Conservation (phyloP, 2,888 invertebrate genomes). For the Gastrophysa polygoni region DNA sequence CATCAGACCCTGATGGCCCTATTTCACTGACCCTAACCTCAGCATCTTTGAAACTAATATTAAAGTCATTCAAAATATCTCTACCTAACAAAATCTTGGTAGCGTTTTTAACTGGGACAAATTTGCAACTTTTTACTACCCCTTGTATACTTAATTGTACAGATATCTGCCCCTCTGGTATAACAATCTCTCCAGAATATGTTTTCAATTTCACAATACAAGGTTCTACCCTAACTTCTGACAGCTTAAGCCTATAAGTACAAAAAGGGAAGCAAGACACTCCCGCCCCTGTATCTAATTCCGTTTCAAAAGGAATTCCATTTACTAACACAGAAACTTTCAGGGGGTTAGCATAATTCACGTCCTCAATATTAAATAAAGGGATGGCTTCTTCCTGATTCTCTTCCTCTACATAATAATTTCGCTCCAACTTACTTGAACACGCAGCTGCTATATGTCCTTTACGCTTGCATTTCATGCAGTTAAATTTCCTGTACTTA, state of each 20-base stretch:
- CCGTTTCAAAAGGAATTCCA: conserved; percentile 2
- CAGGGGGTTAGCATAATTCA: not conserved
- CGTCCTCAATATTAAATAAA: conserved; percentile 2
- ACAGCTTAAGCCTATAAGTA: conserved; percentile 1
- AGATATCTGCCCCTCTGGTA: no score
- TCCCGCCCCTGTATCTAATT: conserved; percentile 18
- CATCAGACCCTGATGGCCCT: not conserved
- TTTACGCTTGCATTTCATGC: conserved; percentile 7
- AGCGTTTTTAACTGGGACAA: no score
- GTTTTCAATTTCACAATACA: conserved; percentile 5
- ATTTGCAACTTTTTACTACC: no score
- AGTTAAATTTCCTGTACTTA: conserved; percentile 11
- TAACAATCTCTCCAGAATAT: conserved; percentile 5
- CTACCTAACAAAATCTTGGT: no score
- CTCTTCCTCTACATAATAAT: not conserved
- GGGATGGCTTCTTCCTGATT: not conserved
- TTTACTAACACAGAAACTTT: conserved; percentile 4
- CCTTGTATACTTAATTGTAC: no score
- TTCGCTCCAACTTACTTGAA: not conserved
- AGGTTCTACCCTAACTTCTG: not conserved
- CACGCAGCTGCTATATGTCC: not conserved
- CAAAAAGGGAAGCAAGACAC: conserved; percentile 15
- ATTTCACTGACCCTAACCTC: not conserved
- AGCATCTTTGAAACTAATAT: not conserved
- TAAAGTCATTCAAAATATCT: no score